A percentile compares a stretch with the other conserved stretches of the same genome.
phyloP scores from a whole-genome alignment of 2,888 invertebrate genomes.

The Spatulosminthurus flaviceps region DNA sequence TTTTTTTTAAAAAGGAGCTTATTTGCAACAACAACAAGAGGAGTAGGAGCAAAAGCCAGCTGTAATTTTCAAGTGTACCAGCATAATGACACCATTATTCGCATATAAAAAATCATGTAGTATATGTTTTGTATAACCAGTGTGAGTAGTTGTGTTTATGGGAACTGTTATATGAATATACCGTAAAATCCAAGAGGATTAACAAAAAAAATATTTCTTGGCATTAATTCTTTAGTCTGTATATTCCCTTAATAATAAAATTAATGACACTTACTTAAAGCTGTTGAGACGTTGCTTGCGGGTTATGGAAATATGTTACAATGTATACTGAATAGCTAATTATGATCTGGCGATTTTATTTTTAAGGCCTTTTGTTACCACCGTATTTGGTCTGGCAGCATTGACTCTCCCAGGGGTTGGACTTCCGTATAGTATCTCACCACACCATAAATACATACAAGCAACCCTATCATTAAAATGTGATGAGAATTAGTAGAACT shows the following conservation, averaged over 20 bases:
- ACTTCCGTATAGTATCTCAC: no score
- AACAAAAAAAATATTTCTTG: slow-evolving; percentile 6
- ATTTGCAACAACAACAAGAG: no score
- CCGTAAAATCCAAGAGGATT: slow-evolving; percentile 3
- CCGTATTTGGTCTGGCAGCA: slow-evolving; percentile 2
- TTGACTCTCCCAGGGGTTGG: background rate
- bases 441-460: no score
- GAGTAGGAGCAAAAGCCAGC: no score
- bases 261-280: no score
- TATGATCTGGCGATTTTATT: background rate
- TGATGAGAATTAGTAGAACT: background rate
- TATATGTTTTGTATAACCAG: background rate
- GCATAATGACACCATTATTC: slow-evolving; percentile 6
- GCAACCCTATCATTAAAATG: background rate
- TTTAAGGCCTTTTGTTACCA: slow-evolving; percentile 5
- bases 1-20: no score
- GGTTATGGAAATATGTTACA: no score
- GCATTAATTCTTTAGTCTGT: background rate
- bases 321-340: background rate
- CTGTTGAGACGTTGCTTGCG: no score
- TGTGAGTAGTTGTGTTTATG: background rate
- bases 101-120: background rate
- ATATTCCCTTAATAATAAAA: background rate
- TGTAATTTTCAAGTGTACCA: slow-evolving; percentile 5
- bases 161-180: slow-evolving; percentile 11